Evolutionary conservation across 2,113 vertebrate genomes (phyloP), one percentile per base, ranked within the genome.

Genomic region (Larimichthys polyactis): DNA sequence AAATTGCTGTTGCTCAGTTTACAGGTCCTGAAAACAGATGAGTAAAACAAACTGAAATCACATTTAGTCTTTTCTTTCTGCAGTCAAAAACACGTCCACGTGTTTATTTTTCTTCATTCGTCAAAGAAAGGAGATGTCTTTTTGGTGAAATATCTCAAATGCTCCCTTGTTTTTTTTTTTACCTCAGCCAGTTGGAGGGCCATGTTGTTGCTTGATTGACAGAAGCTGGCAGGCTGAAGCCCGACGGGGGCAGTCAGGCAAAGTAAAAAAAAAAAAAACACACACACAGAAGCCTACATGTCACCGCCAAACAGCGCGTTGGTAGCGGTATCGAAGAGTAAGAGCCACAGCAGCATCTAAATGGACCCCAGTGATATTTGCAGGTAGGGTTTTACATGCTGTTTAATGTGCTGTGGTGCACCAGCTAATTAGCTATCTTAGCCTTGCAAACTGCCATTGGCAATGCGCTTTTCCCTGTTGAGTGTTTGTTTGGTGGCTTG

Each of bases 1-100:
- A 99, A 95, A 83, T 85, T 97, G 90, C 95, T 96, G 94, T 93
- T 96, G 86, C 97, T 98, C 72, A 99, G 94, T 83, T 95, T 98
- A 83, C 98, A 99, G 89, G 96, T 98, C 91, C 98, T 99, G 85
- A 77, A 86, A 46, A 58, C 90, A 73, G 84, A 48, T 85, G 0
- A 84, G 3, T 6, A 43, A 40, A 43, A 57, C 67, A 40, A 27
- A 20, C 17, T 46, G 22, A 20, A 57, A 14, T 12, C 15, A 48
- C 22, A 7, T 43, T 9, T 14, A 29, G 2, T 59, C 24, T 1
- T 40, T 15, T 8, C 20, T 9, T 16, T 46, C 46, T 24, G 14
- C 14, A 48, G 63, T 16, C 16, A 44, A 27, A 11, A 8, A 59
- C 10, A 17, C 0, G 4, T 3, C 40, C 7, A 24, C 20, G 1